Percentiles rank a stretch among this genome's conserved stretches.
Conservation (phyloP, 2,113 vertebrate species). For the Gila orcuttii region DNA sequence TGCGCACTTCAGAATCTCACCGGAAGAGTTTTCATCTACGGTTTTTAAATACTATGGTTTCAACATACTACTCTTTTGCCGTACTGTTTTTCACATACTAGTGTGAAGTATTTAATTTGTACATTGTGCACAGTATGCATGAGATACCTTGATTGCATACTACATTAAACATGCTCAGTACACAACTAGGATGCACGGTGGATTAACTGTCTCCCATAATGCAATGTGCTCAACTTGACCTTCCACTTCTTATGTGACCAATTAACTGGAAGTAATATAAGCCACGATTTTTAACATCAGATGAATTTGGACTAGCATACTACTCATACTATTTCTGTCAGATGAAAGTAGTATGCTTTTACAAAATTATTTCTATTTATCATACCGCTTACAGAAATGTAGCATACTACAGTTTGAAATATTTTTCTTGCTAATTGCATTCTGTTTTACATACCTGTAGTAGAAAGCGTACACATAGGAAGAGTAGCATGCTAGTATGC, state of each 20-base stretch:
- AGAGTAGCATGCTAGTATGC: no score
- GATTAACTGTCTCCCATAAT: no score
- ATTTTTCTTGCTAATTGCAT: neutral
- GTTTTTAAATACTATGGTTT: no score
- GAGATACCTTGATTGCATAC: neutral
- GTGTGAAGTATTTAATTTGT: neutral
- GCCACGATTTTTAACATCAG: neutral
- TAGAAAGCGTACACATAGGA: neutral
- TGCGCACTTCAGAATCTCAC: no score
- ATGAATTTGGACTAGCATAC: neutral
- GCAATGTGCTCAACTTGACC: no score
- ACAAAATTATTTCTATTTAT: neutral
- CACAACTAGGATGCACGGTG: neutral
- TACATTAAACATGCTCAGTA: neutral
- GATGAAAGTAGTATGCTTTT: neutral
- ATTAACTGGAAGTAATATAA: neutral
- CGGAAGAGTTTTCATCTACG: no score
- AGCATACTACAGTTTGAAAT: neutral
- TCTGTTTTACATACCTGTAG: neutral
- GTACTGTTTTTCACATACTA: no score
- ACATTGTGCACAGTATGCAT: neutral
- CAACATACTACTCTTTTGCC: no score
- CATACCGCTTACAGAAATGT: no score
- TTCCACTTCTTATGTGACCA: no score
- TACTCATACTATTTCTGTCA: neutral